These are phyloP conservation scores for Cydia strobilella DNA, from an alignment of 1,140 invertebrate genomes.

Conservation along the genomic window DNA sequence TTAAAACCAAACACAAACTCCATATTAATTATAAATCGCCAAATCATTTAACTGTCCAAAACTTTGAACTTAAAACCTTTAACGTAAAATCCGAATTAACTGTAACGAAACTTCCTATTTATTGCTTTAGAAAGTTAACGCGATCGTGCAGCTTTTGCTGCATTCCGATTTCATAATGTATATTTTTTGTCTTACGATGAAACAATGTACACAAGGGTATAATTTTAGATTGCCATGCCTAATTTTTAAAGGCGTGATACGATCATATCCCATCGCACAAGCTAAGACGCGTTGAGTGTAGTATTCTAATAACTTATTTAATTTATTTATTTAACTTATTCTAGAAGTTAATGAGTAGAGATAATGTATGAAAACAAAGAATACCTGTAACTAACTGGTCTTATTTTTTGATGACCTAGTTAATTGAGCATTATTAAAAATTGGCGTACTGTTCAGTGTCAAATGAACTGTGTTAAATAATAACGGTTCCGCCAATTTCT, in stretches of 20 bases:
- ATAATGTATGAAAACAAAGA: slow-evolving; percentile 35
- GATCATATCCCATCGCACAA: slow-evolving; percentile 57
- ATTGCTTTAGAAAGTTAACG: not conserved
- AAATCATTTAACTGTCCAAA: slow-evolving; percentile 19
- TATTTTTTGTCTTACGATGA: slow-evolving; percentile 18
- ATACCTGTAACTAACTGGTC: slow-evolving; percentile 11
- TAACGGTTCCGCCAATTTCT: slow-evolving; percentile 57
- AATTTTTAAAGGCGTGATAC: slow-evolving; percentile 39
- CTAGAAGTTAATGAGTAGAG: slow-evolving; percentile 61
- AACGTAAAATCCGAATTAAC: not conserved
- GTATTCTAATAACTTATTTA: slow-evolving; percentile 70
- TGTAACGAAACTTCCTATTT: not conserved
- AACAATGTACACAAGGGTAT: slow-evolving; percentile 37
- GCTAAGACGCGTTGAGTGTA: slow-evolving; percentile 43
- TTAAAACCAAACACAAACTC: slow-evolving; percentile 73
- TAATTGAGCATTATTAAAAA: slow-evolving; percentile 25
- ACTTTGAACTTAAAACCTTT: not conserved
- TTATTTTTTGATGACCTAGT: not conserved
- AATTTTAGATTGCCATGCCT: slow-evolving; percentile 37
- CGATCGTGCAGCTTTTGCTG: not conserved
- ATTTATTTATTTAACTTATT: slow-evolving; percentile 79
- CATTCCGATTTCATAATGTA: slow-evolving; percentile 16
- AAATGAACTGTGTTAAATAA: slow-evolving; percentile 33
- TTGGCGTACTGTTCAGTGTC: slow-evolving; percentile 17
- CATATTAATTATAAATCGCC: slow-evolving; percentile 27